These are phyloP conservation scores for Philopotamus ludificatus DNA, from an alignment of 1,140 invertebrate genomes.

Conservation along the genomic window DNA sequence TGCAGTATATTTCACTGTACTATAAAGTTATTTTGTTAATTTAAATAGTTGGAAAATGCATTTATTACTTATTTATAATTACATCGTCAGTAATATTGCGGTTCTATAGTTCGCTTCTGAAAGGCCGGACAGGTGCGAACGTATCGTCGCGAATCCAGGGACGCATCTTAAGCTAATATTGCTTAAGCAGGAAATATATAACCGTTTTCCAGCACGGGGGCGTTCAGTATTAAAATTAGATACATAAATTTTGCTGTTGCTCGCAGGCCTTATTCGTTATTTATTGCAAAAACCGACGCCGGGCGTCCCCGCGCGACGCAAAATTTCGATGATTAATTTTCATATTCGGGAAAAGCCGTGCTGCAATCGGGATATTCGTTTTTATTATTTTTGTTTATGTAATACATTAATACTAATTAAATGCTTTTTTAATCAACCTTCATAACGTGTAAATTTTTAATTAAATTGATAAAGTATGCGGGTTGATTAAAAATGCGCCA, in stretches of 20 bases:
- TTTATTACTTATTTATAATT: too few relatives aligned
- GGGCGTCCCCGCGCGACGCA: not conserved
- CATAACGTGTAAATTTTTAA: too few relatives aligned
- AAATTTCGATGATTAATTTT: too few relatives aligned
- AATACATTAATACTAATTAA: too few relatives aligned
- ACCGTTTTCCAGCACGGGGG: not conserved
- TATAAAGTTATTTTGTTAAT: too few relatives aligned
- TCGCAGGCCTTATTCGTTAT: conserved; percentile 4
- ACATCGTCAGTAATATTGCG: too few relatives aligned
- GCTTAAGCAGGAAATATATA: not conserved
- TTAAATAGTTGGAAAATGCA: too few relatives aligned
- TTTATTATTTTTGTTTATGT: not conserved
- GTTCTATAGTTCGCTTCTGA: too few relatives aligned
- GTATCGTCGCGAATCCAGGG: not conserved
- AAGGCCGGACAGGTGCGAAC: conserved; percentile 17
- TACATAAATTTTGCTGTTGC: conserved; percentile 3
- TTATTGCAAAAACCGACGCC: conserved; percentile 4
- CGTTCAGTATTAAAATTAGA: conserved; percentile 13
- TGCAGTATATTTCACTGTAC: too few relatives aligned
- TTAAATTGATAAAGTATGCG: too few relatives aligned
- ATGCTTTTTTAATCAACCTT: too few relatives aligned
- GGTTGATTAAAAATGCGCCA: too few relatives aligned
- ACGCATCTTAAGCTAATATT: conserved; percentile 5
- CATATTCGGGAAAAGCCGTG: conserved; percentile 1
- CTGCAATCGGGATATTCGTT: not conserved